Evolutionary conservation across 2,113 vertebrate species (phyloP).

Genomic region (Tyrannus savana): DNA sequence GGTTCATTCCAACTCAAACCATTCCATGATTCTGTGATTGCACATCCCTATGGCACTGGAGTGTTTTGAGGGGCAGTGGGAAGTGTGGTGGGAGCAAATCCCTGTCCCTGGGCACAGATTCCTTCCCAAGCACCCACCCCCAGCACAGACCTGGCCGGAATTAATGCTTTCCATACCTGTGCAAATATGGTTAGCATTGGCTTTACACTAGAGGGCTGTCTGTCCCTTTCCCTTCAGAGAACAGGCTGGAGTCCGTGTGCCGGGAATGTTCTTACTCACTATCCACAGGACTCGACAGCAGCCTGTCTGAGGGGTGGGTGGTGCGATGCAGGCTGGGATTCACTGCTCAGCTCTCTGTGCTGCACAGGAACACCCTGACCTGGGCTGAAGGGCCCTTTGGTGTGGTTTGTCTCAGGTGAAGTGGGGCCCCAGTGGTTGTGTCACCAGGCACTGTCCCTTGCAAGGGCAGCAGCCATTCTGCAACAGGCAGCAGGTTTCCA

Average conservation of each 20-base stretch:
- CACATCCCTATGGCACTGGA: rapidly evolving
- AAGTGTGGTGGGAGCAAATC: background rate
- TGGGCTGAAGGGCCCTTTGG: background rate
- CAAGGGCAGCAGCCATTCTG: background rate
- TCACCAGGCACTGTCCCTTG: background rate
- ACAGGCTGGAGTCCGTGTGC: background rate
- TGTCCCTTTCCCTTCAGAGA: constrained; percentile 53
- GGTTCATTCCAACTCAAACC: too few species aligned
- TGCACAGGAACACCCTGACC: background rate
- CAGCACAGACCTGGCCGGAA: rapidly evolving
- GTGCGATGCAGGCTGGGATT: rapidly evolving
- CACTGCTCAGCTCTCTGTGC: background rate
- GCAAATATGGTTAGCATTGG: background rate
- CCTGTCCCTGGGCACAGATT: background rate
- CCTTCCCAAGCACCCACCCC: rapidly evolving
- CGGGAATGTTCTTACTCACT: rapidly evolving
- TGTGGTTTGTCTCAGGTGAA: background rate
- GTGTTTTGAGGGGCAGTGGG: background rate
- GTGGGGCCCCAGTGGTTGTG: background rate
- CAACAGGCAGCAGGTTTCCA: background rate
- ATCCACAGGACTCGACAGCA: rapidly evolving
- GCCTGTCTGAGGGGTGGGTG: background rate
- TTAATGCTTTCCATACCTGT: background rate
- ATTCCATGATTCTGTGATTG: background rate
- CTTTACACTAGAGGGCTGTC: constrained; percentile 72